A percentile compares a stretch with the other conserved stretches of the same genome.
These are phyloP conservation scores for Drosophila busckii DNA, from an alignment of 1,140 invertebrate species.

Conservation along the genomic window DNA sequence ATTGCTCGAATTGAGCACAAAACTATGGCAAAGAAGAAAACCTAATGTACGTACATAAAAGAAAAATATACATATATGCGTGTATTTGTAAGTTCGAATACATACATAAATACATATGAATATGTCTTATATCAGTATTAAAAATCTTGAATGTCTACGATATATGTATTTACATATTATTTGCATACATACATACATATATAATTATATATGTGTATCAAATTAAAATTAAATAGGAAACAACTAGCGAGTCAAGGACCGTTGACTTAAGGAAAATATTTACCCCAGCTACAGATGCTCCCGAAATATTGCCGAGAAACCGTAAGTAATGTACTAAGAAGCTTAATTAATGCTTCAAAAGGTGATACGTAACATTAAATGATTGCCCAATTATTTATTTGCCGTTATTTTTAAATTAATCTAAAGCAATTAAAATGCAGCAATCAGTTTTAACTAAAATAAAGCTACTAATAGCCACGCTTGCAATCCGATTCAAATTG, in stretches of 20 bases:
- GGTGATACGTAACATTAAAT: slow-evolving; percentile 62
- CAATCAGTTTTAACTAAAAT: too few relatives aligned
- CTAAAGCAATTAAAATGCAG: too few relatives aligned
- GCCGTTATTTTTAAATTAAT: too few relatives aligned
- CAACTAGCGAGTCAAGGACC: slow-evolving; percentile 79
- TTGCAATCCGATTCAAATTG: not conserved
- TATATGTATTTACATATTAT: not conserved
- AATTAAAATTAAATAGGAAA: slow-evolving; percentile 72
- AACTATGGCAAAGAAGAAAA: slow-evolving; percentile 68
- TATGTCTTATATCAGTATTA: too few relatives aligned
- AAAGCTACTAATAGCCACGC: too few relatives aligned
- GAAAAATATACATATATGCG: not conserved
- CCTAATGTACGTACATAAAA: slow-evolving; percentile 42
- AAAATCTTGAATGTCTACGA: not conserved
- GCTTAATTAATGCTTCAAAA: slow-evolving; percentile 37
- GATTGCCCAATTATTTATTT: slow-evolving; percentile 3
- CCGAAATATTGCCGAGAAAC: slow-evolving; percentile 85
- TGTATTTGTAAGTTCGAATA: not conserved
- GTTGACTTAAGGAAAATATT: slow-evolving; percentile 91
- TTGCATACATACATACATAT: not conserved
- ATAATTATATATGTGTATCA: slow-evolving; percentile 16
- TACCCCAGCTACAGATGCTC: slow-evolving; percentile 88
- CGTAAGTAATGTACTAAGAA: slow-evolving; percentile 79
- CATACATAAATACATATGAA: not conserved
- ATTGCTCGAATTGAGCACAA: slow-evolving; percentile 85